phyloP scores from a whole-genome alignment of 2,113 vertebrate genomes.

The Trinectes maculatus region DNA sequence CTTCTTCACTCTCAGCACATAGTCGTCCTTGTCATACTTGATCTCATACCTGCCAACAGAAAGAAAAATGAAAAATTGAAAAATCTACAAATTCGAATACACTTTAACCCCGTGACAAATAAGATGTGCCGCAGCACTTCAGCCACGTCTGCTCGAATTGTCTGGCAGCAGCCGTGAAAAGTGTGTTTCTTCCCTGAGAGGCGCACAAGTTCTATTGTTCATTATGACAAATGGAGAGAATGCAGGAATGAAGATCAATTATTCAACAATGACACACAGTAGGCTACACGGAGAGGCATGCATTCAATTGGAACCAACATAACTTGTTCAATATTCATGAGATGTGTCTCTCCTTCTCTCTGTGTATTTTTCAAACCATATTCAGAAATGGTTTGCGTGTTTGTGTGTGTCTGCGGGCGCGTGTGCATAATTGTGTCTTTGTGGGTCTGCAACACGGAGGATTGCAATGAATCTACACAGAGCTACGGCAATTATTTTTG shows the following conservation, averaged over 20 bases:
- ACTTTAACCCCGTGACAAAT: background rate
- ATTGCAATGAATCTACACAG: background rate
- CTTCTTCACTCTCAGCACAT: slow-evolving; percentile 94
- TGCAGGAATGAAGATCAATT: slow-evolving; percentile 69
- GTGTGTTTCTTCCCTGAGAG: slow-evolving; percentile 17
- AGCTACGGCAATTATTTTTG: slow-evolving; percentile 2
- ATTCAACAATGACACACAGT: slow-evolving; percentile 77
- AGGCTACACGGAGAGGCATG: slow-evolving; percentile 53
- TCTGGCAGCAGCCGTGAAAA: slow-evolving; percentile 6
- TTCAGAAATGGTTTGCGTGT: background rate
- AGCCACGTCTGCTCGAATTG: background rate
- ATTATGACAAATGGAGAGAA: slow-evolving; percentile 67
- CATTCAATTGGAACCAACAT: slow-evolving; percentile 64
- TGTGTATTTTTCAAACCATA: slow-evolving; percentile 14
- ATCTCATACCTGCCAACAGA: slow-evolving; percentile 89
- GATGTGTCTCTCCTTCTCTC: slow-evolving; percentile 16
- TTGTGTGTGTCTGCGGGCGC: background rate
- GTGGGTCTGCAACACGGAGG: background rate
- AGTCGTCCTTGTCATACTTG: slow-evolving; percentile 96
- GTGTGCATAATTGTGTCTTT: background rate
- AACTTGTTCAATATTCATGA: slow-evolving; percentile 77
- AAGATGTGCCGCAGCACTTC: background rate
- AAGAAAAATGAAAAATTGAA: background rate
- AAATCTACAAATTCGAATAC: slow-evolving; percentile 10
- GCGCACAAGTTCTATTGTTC: slow-evolving; percentile 36